Evolutionary conservation across 2,797 vertebrate genomes (phyloP), one percentile per base, ranked within the genome.

Genomic region (Leptatherina wallacei): DNA sequence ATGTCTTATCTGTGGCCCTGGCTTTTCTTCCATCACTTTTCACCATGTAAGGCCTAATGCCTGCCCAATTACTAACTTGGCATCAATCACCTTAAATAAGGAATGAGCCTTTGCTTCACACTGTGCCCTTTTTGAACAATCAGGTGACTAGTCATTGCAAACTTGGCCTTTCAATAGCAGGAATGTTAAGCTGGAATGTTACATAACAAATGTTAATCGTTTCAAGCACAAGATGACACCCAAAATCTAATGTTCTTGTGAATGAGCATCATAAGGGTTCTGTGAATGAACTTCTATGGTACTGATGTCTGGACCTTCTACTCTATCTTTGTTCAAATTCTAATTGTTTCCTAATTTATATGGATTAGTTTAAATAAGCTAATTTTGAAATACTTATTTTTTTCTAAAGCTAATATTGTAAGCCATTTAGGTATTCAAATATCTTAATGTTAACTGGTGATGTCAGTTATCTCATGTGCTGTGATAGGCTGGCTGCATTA

Each of bases 401-500:
- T 24, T 52, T 52, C 5, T 10, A 51, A 51, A 52, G 11, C 18
- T 55, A 55, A 55, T 29, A 30, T 30, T 29, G 6, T 27, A 66
- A 65, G 44, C 1, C 57, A 58, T 63, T 32, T 7, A 52, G 14
- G 22, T 54, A 35, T 69, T 55, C 32, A 8, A 52, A 65, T 64
- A 68, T 68, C 63, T 75, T 66, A n/a, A 10, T 56, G 71, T 76
- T 30, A 70, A 72, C 66, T 47, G 67, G 62, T 79, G 82, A 82
- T 75, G 36, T 51, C 61, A 8, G 24, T 51, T 18, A 38, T 58
- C 68, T 69, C 0, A 6, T 77, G 62, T 40, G 57, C 64, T 76
- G 65, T 65, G 79, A 84, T 82, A 62, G 76, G 74, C 58, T 56
- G 72, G 60, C 66, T 74, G 52, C 63, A 78, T 85, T 47, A 66